Base-by-base conservation (phyloP, 2,888 invertebrate genomes). In the Atrina japonica region DNA sequence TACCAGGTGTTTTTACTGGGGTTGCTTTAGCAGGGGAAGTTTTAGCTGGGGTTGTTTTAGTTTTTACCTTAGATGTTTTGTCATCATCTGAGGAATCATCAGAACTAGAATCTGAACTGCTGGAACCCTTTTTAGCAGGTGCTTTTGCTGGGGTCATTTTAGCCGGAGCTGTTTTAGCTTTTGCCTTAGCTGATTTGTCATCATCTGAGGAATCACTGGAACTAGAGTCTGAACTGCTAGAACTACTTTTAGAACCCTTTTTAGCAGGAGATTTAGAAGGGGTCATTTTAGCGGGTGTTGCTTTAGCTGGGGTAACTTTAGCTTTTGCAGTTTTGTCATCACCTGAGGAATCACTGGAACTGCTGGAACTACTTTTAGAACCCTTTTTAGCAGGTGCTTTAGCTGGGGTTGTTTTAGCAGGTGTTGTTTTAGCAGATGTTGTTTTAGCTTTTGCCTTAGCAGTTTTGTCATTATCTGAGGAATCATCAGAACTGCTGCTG, bases 31-130 rank as follows among this genome's bases (percentile, higher is more conserved):
- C 29, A 27, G 52, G 30, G 2, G 52, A 29, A 3, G 56, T 40
- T 53, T 59, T 52, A 14, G 65, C 53, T 25, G 45, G 50, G 18
- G 21, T 35, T 50, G 61, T n/a, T 29, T 55, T 49, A 21, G 71
- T 18, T 23, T 56, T 50, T 59, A 21, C 29, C 7, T 49, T 40
- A 5, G 63, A 49, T 52, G 25, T 1, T 14, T 21, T 11, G 7
- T 67, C 60, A 30, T 75, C 64, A 14, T 73, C 64, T 3, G 53
- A 63, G 7, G 27, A 21, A 55, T 65, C 53, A 66, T 56, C 67
- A 1, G 71, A 71, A 41, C 71, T 73, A 47, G 67, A 58, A 66
- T 73, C 75, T 5, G 73, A 73, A 43, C 70, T 73, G 30, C 74
- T 69, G n/a, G 53, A 52, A 6, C 65, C 72, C 30, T 76, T 75